A percentile compares a stretch with the other conserved stretches of the same genome.
phyloP scores from a whole-genome alignment of 1,140 invertebrate species.

The Paraescarpia echinospica region DNA sequence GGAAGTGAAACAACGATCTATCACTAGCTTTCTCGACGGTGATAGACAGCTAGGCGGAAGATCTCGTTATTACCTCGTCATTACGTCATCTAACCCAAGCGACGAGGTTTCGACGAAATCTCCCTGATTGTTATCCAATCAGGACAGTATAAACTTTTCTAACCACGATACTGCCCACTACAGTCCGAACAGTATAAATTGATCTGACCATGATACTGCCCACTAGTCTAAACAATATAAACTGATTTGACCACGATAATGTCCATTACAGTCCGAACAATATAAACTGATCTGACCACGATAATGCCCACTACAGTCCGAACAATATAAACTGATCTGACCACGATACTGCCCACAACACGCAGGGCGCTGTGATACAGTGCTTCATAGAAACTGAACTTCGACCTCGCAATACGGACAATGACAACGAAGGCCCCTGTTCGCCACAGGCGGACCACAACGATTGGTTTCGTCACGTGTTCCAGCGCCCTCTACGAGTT shows the following conservation, averaged over 20 bases:
- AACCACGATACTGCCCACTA: not conserved
- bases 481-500: no score
- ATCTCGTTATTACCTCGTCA: no score
- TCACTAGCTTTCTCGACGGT: no score
- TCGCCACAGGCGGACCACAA: not conserved
- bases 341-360: not conserved
- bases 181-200: not conserved
- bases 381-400: not conserved
- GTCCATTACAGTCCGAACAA: not conserved
- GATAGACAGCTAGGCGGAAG: no score
- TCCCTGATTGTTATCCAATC: not conserved
- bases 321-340: no score
- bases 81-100: not conserved
- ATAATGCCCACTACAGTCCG: not conserved
- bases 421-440: not conserved
- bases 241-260: not conserved
- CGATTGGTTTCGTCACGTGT: not conserved
- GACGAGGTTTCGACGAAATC: not conserved
- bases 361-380: not conserved
- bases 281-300: not conserved
- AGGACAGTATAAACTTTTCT: no score
- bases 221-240: not conserved
- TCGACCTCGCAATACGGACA: not conserved
- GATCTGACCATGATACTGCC: not conserved
- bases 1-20: no score